Evolutionary conservation across 2,797 vertebrate species (phyloP).

Genomic region (Ctenosaura bakeri): DNA sequence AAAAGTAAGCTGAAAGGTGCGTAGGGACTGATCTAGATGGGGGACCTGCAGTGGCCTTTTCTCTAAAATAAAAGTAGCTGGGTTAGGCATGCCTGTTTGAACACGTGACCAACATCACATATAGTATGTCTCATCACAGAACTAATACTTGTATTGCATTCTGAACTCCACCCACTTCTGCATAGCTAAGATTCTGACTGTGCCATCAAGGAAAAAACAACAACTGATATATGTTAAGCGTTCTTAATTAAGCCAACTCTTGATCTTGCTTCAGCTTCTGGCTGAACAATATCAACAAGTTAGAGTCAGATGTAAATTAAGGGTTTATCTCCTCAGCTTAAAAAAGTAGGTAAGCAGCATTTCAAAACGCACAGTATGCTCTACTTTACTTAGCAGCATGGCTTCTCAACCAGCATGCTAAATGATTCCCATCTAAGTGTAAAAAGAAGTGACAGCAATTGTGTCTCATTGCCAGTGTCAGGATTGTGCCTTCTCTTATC

Average conservation of each 20-base stretch:
- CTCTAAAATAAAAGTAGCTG: not conserved
- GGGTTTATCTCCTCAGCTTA: not conserved
- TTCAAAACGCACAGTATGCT: not conserved
- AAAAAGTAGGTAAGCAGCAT: not conserved
- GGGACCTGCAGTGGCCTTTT: not conserved
- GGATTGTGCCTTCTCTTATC: not conserved
- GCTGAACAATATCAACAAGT: not conserved
- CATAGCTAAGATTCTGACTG: slow-evolving; percentile 7
- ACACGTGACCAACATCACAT: not conserved
- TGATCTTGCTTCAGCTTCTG: slow-evolving; percentile 2
- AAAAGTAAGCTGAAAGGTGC: not conserved
- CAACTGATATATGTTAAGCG: not conserved
- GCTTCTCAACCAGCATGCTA: not conserved
- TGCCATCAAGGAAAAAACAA: slow-evolving; percentile 10
- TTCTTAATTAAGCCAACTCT: slow-evolving; percentile 7
- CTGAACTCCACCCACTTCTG: slow-evolving; percentile 17
- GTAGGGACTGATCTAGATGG: not conserved
- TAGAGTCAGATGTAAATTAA: not conserved
- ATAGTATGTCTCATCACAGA: not conserved
- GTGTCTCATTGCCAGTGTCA: not conserved
- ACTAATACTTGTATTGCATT: not conserved
- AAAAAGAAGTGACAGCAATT: not conserved
- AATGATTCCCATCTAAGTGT: not conserved
- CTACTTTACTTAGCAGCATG: not conserved
- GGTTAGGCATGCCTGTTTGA: not conserved